phyloP scores from a whole-genome alignment of 2,888 invertebrate genomes.

The Amphiduros pacificus region DNA sequence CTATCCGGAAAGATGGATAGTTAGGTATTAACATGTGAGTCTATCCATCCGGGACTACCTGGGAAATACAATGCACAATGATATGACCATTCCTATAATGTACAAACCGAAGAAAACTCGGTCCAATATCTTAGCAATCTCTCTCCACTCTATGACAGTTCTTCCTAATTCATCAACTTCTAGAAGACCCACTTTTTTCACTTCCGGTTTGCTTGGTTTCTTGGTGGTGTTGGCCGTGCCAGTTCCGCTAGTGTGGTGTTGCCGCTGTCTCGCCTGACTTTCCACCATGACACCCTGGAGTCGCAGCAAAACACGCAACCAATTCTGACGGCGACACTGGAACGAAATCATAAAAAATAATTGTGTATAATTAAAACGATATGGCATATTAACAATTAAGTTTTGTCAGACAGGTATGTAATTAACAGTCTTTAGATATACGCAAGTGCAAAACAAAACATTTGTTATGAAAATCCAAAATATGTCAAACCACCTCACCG shows the following conservation, averaged over 20 bases:
- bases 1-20: no score
- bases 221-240: not conserved
- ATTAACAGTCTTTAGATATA: no score
- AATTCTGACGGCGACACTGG: not conserved
- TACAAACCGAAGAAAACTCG: slow-evolving; percentile 19
- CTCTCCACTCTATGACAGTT: slow-evolving; percentile 12
- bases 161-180: slow-evolving; percentile 12
- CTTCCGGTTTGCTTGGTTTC: not conserved
- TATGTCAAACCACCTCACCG: no score
- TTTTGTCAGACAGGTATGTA: no score
- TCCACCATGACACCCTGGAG: slow-evolving; percentile 11
- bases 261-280: slow-evolving; percentile 5
- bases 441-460: no score
- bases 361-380: no score
- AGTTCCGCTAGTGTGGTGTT: not conserved
- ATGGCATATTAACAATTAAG: no score
- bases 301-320: not conserved
- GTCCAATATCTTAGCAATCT: slow-evolving; percentile 14
- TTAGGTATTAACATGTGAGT: no score
- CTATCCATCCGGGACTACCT: slow-evolving; percentile 7
- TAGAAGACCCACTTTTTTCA: not conserved
- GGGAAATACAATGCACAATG: slow-evolving; percentile 16
- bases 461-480: no score
- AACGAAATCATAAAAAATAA: no score
- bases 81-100: slow-evolving; percentile 12